Evolutionary conservation across 2,113 vertebrate genomes (phyloP), one percentile per base, ranked within the genome.

Genomic region (Mustelus asterias): DNA sequence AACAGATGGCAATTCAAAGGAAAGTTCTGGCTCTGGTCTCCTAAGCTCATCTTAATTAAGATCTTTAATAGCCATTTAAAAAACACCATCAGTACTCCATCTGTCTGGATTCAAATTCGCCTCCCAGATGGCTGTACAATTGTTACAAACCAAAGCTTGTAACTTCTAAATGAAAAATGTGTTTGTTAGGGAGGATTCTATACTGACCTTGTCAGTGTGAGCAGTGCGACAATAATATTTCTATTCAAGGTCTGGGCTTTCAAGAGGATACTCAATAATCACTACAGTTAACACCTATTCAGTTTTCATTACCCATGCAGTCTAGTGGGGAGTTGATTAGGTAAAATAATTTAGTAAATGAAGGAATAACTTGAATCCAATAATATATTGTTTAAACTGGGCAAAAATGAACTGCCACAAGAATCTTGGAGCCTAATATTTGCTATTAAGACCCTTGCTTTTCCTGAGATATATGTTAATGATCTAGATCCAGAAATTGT

Each of bases 61-160:
- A 44, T 95, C 65, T 95, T 72, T 95, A 95, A 95, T 95, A 72
- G 63, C 93, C 67, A 95, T 95, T 72, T 72, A 95, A 69, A 70
- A 93, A 65, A 93, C 89, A 93, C 89, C 60, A 63, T 95, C 65
- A 95, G 93, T 95, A 72, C 69, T 72, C 94, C 69, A 95, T 72
- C 44, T 95, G 94, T 54, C 41, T 95, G 94, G 67, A 95, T 95
- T 26, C 11, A 54, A 70, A 76, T 95, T n/a, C 33, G 22, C 60
- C 63, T 93, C 94, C 94, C 69, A 95, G 69, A 95, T 95, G 94
- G 67, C 54, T 54, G 67, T 33, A 95, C 94, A 72, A 95, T 72
- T 54, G 69, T 54, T 95, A 72, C 69, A 72, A 95, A 95, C 24
- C 26, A 54, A 54, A 95, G n/a, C 44, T 48, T 76, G 24, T 72